Percentiles rank a stretch among this genome's conserved stretches.
These are phyloP conservation scores for Batillaria attramentaria DNA, from an alignment of 1,140 invertebrate species.

Conservation along the genomic window DNA sequence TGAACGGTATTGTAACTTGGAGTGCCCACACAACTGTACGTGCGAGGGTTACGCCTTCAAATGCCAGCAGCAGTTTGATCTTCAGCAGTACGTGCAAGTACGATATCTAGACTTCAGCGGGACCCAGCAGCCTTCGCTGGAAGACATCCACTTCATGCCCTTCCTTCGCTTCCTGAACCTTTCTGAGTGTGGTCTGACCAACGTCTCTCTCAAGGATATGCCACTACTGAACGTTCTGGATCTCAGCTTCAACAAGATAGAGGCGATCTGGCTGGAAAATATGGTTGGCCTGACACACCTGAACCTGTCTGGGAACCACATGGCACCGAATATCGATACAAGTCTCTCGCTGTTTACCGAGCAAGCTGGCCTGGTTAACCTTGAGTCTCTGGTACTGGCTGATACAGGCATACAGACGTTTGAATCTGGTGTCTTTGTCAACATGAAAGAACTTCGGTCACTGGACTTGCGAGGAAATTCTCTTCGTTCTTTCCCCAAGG, in stretches of 20 bases:
- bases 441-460: background rate
- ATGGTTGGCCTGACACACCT: constrained; percentile 20
- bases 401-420: background rate
- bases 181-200: background rate
- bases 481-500: background rate
- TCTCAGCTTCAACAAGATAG: constrained; percentile 20
- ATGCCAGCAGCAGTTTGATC: background rate
- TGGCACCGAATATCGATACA: constrained; percentile 31
- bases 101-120: constrained; percentile 22
- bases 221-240: constrained; percentile 19
- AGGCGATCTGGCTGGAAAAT: background rate
- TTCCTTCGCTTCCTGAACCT: constrained; percentile 22
- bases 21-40: constrained; percentile 26
- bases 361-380: constrained; percentile 27
- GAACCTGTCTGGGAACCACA: constrained; percentile 32
- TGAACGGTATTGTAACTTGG: constrained; percentile 25
- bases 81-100: background rate
- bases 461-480: background rate
- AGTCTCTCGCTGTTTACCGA: constrained; percentile 21
- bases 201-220: background rate
- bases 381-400: constrained; percentile 32
- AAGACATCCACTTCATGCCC: background rate
- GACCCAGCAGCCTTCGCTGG: background rate
- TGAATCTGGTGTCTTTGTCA: background rate
- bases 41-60: constrained; percentile 27